Evolutionary conservation across 2,797 vertebrate genomes (phyloP), one percentile per base, ranked within the genome.

Genomic region (Enteromius anoplus): DNA sequence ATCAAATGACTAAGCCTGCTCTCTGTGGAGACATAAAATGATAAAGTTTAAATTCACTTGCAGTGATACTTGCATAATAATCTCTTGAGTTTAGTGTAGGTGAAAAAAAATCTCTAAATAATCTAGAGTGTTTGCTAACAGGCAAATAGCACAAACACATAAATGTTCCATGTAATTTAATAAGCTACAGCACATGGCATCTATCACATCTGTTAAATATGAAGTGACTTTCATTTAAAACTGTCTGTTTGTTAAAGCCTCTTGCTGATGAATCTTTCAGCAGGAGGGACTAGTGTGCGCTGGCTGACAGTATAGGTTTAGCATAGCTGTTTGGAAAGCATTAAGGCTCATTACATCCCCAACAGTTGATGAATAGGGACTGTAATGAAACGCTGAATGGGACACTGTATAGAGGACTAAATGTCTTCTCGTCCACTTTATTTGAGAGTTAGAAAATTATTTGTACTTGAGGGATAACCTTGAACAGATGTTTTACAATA

Each of bases 161-260:
- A 88, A 92, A 91, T 92, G 90, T 87, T 89, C 88, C 90, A 89
- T 85, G 87, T 72, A 87, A 90, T 89, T 62, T 70, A 70, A 78
- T 84, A 76, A 89, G 88, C 90, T 89, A 85, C 86, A 79, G 87
- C 87, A 85, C 84, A 83, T 86, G 87, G 80, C 88, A 85, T 64
- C 76, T 83, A 80, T 88, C 85, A 85, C 84, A 76, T 83, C 88
- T 86, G 87, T 92, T 92, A 93, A 93, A 92, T 90, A 92, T 92
- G 88, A 92, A 93, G 88, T 84, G 90, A 85, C 88, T 89, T 90
- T 89, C 75, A 85, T 87, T 91, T 86, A 86, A 89, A 87, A 92
- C 87, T 85, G 89, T 88, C 90, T 92, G 90, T 93, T 93, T 88
- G 90, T 87, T 91, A 88, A 93, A 92, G 92, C 89, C 84, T 91